Conservation (phyloP, 1,140 invertebrate genomes). For the Drosophila carrolli region DNA sequence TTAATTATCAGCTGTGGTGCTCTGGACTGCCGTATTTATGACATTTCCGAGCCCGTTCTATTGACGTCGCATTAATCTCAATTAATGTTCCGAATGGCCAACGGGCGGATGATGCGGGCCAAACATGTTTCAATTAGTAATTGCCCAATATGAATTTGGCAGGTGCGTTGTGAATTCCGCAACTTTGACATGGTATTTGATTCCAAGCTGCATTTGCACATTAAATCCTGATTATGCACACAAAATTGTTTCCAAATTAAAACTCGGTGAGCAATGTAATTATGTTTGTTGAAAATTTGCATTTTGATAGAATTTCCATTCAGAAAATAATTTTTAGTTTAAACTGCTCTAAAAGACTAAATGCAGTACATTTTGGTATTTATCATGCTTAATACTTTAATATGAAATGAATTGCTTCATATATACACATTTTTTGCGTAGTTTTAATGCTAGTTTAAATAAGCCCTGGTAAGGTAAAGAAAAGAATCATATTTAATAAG, state of each 20-base stretch:
- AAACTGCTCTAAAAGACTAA: background rate
- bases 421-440: no score
- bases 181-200: constrained; percentile 11
- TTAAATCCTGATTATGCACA: background rate
- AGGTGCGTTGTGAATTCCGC: background rate
- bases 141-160: constrained; percentile 1
- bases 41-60: constrained; percentile 21
- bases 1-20: constrained; percentile 42
- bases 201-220: constrained; percentile 1
- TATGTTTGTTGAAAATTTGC: background rate
- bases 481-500: background rate
- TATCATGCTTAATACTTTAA: no score
- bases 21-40: constrained; percentile 17
- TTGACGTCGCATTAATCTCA: constrained; percentile 49
- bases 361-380: background rate
- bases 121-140: constrained; percentile 31
- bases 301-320: background rate
- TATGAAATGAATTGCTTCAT: no score
- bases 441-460: no score
- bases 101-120: constrained; percentile 13
- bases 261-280: constrained; percentile 8
- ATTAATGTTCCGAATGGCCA: constrained; percentile 55
- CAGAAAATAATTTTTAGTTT: background rate
- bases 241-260: constrained; percentile 12
- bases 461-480: background rate